phyloP scores from a whole-genome alignment of 2,113 vertebrate species.

The Sebastes schlegelii region DNA sequence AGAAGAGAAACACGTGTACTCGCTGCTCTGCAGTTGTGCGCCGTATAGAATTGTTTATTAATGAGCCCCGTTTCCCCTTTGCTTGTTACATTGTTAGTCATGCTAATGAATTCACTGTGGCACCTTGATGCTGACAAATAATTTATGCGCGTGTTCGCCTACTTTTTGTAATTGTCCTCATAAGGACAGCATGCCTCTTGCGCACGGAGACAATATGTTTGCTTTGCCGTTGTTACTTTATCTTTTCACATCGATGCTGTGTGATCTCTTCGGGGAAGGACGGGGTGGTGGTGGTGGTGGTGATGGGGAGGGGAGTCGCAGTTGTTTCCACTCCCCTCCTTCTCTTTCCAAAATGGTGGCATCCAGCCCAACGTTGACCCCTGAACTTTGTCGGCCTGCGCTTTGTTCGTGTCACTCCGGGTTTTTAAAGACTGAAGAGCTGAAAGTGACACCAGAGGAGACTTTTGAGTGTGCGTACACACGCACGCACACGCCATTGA shows the following conservation, averaged over 20 bases:
- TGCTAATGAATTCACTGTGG: constrained; percentile 53
- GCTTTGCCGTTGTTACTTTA: constrained; percentile 19
- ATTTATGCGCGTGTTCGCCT: constrained; percentile 43
- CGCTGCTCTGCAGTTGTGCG: not conserved
- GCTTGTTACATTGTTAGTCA: constrained; percentile 43
- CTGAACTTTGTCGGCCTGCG: constrained; percentile 72
- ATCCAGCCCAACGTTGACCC: constrained; percentile 74
- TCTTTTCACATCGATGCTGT: constrained; percentile 28
- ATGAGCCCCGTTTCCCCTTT: constrained; percentile 16
- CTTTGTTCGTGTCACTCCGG: constrained; percentile 72
- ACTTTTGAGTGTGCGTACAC: constrained; percentile 47
- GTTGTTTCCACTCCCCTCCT: constrained; percentile 49
- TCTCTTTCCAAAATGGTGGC: constrained; percentile 67
- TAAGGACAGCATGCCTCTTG: constrained; percentile 7
- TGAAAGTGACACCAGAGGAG: constrained; percentile 74
- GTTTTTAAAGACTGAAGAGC: constrained; percentile 74
- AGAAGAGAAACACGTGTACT: not conserved
- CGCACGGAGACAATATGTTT: constrained; percentile 23
- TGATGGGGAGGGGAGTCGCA: not conserved
- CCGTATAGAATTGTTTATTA: constrained; percentile 21
- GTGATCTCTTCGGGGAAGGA: constrained; percentile 3
- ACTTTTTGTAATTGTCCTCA: constrained; percentile 33
- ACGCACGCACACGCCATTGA: constrained; percentile 67
- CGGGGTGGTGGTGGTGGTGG: no score
- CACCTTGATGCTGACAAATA: constrained; percentile 52